Evolutionary conservation across 2,888 invertebrate genomes (phyloP), one percentile per base, ranked within the genome.

Genomic region (Neria commutata): DNA sequence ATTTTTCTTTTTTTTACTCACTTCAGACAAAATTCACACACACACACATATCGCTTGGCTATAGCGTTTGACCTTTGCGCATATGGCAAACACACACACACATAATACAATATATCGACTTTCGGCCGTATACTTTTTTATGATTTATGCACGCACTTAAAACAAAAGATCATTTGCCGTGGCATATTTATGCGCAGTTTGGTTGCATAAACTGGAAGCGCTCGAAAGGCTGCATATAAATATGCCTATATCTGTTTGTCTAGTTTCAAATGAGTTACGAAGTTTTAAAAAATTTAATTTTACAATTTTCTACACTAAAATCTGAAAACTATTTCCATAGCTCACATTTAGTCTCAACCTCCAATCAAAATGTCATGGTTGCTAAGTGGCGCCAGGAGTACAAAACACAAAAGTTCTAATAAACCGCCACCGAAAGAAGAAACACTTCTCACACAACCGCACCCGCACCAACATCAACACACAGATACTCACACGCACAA

Each of bases 361-460:
- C 26, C 23, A 23, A n/a, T 56, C 21, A 17, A 16, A 60, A 8
- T 29, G 6, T 29, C 60, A 56, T 58, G 62, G 66, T 61, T 66
- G 63, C 59, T 64, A 64, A 66, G 61, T 66, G 64, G 66, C 66
- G 64, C 66, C 62, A 66, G 19, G 19, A 11, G 21, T 11, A 46
- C 19, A 46, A 24, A 46, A 24, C n/a, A 37, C 8, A 37, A 37
- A n/a, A 29, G 11, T 8, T 11, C 29, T 11, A 29, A 29, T 29
- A 29, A 29, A 11, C 29, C 11, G n/a, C n/a, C n/a, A n/a, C n/a
- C n/a, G n/a, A n/a, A n/a, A n/a, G n/a, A n/a, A n/a, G n/a, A n/a
- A 29, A 29, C 29, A 6, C 19, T 6, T 10, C 60, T 52, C 61
- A 48, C 53, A 59, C 57, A 33, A 46, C 8, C 50, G 10, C 33